phyloP scores from a whole-genome alignment of 2,888 invertebrate species.

The Callosobruchus maculatus region DNA sequence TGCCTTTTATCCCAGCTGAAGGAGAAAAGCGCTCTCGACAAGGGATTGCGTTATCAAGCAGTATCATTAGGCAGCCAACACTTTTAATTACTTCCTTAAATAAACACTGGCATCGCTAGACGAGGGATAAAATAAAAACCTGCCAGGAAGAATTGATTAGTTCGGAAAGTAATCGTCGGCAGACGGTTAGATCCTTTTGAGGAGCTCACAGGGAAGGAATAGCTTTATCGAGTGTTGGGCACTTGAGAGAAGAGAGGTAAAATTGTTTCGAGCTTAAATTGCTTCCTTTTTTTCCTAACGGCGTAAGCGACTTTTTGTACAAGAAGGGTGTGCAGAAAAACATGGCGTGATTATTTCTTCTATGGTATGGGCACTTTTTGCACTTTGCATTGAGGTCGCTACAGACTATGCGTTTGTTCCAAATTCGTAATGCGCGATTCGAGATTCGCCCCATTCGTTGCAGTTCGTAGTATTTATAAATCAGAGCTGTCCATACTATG shows the following conservation, averaged over 20 bases:
- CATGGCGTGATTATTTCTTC: neutral
- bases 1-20: neutral
- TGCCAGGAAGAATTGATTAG: neutral
- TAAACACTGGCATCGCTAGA: conserved; percentile 15
- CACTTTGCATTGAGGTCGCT: too few species aligned
- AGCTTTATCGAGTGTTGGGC: neutral
- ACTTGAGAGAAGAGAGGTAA: neutral
- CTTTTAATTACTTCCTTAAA: conserved; percentile 24
- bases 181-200: neutral
- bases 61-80: conserved; percentile 19
- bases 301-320: neutral
- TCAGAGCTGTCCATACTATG: too few species aligned
- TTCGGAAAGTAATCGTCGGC: neutral
- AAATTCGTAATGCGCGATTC: too few species aligned
- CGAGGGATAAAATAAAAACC: conserved; percentile 1
- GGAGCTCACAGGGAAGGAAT: neutral
- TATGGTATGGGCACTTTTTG: too few species aligned
- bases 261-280: neutral
- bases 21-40: neutral
- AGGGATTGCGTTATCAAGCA: conserved; percentile 15
- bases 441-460: too few species aligned
- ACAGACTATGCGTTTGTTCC: too few species aligned
- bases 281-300: neutral
- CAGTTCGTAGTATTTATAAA: too few species aligned
- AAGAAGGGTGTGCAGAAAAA: neutral